phyloP scores from a whole-genome alignment of 2,888 invertebrate species.

The Horisme vitalbata region DNA sequence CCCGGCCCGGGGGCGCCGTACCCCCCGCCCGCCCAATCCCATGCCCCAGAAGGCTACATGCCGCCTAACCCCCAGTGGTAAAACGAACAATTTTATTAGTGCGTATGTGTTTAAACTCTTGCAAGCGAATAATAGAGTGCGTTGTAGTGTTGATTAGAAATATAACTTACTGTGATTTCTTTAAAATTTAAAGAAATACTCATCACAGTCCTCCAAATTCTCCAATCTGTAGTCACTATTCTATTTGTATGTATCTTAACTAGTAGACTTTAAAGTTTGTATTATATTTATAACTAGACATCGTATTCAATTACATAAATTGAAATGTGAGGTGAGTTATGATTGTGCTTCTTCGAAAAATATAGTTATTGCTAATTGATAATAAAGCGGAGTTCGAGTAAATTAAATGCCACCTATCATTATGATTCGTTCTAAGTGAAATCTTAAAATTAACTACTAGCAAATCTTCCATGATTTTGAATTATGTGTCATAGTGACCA shows the following conservation, averaged over 20 bases:
- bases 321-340: too few relatives aligned
- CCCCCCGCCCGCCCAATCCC: slow-evolving; percentile 45
- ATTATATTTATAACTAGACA: slow-evolving; percentile 14
- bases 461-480: not conserved
- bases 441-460: too few relatives aligned
- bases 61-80: slow-evolving; percentile 76
- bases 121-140: slow-evolving; percentile 32
- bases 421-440: too few relatives aligned
- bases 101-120: slow-evolving; percentile 22
- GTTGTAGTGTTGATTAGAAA: slow-evolving; percentile 48
- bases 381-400: too few relatives aligned
- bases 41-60: slow-evolving; percentile 58
- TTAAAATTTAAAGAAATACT: slow-evolving; percentile 27
- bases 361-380: too few relatives aligned
- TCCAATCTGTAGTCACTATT: slow-evolving; percentile 34
- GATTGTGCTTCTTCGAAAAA: too few relatives aligned
- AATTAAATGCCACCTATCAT: too few relatives aligned
- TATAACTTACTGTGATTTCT: slow-evolving; percentile 32
- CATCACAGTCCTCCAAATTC: slow-evolving; percentile 29
- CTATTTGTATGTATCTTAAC: slow-evolving; percentile 38
- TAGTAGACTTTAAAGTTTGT: slow-evolving; percentile 25
- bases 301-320: not conserved
- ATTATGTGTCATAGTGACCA: not conserved
- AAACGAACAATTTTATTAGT: slow-evolving; percentile 26
- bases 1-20: slow-evolving; percentile 49